A percentile compares a stretch with the other conserved stretches of the same genome.
phyloP scores from a whole-genome alignment of 2,797 vertebrate genomes.

The Bradypodion pumilum region DNA sequence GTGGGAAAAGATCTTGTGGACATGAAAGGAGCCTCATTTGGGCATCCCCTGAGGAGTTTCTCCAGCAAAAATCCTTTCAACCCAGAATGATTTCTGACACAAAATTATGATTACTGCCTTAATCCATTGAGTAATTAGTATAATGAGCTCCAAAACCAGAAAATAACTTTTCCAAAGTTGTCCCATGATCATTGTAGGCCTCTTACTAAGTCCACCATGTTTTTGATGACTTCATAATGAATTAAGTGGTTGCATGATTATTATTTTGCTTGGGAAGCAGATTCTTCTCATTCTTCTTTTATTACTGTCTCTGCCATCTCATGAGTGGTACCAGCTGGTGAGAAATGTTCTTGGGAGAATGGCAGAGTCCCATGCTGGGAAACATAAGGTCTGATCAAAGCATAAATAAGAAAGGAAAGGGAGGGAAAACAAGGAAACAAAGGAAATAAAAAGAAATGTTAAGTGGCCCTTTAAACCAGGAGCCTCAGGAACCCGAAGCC shows the following conservation, averaged over 20 bases:
- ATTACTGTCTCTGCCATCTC: conserved; percentile 6
- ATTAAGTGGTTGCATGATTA: neutral
- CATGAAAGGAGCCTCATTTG: too few species aligned
- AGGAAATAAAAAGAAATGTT: conserved; percentile 64
- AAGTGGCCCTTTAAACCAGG: conserved; percentile 79
- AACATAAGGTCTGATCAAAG: conserved; percentile 14
- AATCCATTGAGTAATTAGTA: neutral
- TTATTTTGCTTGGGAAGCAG: neutral
- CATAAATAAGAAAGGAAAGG: conserved; percentile 47
- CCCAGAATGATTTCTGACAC: too few species aligned
- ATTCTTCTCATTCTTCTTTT: neutral
- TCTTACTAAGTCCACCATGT: too few species aligned
- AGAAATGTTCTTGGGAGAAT: neutral
- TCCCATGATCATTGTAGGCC: too few species aligned
- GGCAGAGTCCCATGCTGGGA: neutral
- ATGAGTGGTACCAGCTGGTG: conserved; percentile 36
- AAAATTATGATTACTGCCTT: too few species aligned
- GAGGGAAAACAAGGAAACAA: conserved; percentile 30
- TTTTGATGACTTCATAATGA: too few species aligned
- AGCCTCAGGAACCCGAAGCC: conserved; percentile 74
- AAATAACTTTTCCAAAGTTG: neutral
- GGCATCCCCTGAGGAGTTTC: too few species aligned
- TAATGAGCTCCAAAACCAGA: neutral
- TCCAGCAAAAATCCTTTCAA: too few species aligned
- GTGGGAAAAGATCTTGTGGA: too few species aligned